These are phyloP conservation scores for Brachionus manjavacas DNA, from an alignment of 1,140 invertebrate species.

Conservation along the genomic window DNA sequence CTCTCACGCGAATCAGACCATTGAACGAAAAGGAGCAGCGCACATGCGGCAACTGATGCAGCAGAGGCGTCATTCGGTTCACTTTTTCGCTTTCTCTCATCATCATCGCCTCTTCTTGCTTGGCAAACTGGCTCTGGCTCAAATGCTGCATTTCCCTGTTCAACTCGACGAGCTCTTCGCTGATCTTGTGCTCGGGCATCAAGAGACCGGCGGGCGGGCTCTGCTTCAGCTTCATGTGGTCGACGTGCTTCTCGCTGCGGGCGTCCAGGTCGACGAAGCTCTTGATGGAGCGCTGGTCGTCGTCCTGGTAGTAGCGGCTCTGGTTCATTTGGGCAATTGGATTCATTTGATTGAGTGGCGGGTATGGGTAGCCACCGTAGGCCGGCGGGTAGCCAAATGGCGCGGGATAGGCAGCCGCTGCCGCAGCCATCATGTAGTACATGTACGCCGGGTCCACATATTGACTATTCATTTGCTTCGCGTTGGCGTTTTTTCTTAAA, in stretches of 20 bases:
- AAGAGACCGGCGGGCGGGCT: neutral
- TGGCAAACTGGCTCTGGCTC: neutral
- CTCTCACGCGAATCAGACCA: slow-evolving; percentile 66
- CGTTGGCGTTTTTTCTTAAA: neutral
- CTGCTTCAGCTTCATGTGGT: neutral
- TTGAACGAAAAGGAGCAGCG: slow-evolving; percentile 65
- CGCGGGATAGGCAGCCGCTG: neutral
- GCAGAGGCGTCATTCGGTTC: slow-evolving; percentile 71
- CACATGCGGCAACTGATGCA: slow-evolving; percentile 71
- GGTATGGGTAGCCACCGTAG: neutral
- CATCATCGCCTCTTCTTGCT: neutral
- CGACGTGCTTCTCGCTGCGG: neutral
- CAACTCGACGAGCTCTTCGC: neutral
- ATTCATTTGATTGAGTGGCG: neutral
- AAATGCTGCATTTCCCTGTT: neutral
- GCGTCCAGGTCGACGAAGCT: neutral
- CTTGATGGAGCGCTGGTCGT: neutral
- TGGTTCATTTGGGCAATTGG: neutral
- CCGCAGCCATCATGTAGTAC: slow-evolving; percentile 21
- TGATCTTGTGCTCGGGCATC: neutral
- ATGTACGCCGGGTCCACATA: slow-evolving; percentile 19
- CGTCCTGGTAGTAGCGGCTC: neutral
- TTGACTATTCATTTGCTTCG: neutral
- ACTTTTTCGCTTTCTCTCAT: slow-evolving; percentile 47
- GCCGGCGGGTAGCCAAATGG: neutral